Conservation (phyloP, 2,888 invertebrate species). For the Syrphus vitripennis region DNA sequence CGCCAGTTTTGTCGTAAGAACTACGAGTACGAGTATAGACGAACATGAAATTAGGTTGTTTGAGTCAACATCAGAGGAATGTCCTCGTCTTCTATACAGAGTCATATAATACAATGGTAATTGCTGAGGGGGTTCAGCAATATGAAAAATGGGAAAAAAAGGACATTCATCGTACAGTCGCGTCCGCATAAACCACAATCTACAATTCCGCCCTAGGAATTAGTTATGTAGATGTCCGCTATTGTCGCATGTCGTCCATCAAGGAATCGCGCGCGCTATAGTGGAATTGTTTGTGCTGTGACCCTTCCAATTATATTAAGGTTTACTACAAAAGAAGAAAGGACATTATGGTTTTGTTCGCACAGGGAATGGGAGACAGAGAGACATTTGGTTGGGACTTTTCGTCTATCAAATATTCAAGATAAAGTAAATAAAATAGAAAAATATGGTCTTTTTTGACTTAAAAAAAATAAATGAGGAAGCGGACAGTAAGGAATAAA, state of each 20-base stretch:
- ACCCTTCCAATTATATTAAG: constrained; percentile 55
- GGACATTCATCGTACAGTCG: constrained; percentile 31
- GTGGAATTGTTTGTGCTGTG: constrained; percentile 63
- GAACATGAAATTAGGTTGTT: constrained; percentile 56
- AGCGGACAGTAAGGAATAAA: background rate
- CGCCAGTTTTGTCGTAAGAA: background rate
- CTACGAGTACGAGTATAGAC: background rate
- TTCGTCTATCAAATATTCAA: constrained; percentile 65
- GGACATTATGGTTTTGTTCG: constrained; percentile 17
- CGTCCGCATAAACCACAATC: constrained; percentile 38
- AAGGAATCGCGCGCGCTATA: constrained; percentile 50
- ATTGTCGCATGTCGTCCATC: constrained; percentile 71
- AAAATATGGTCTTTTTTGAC: constrained; percentile 35
- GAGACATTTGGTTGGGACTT: constrained; percentile 44
- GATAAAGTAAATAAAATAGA: constrained; percentile 65
- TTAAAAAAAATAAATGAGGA: background rate
- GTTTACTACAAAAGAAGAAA: background rate
- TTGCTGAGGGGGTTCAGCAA: constrained; percentile 30
- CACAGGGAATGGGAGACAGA: constrained; percentile 10
- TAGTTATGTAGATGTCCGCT: constrained; percentile 65
- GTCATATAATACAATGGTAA: constrained; percentile 14
- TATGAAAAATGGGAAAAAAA: constrained; percentile 24
- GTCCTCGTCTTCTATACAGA: constrained; percentile 15
- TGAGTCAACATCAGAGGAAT: constrained; percentile 61
- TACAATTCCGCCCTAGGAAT: constrained; percentile 62